phyloP scores from a whole-genome alignment of 1,140 invertebrate species.

The Drosophila trapezifrons region DNA sequence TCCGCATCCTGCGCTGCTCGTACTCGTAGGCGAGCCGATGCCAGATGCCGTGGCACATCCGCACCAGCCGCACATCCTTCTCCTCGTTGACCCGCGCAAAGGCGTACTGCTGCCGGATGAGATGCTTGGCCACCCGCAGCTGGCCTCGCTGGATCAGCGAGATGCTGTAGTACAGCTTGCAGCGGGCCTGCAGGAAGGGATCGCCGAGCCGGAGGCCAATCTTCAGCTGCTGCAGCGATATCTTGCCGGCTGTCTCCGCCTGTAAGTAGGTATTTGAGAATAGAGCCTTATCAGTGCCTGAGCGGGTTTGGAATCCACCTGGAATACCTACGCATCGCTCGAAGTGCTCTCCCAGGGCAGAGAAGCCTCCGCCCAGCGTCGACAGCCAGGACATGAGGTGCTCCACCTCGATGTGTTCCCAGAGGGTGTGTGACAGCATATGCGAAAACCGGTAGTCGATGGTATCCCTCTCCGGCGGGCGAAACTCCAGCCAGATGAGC shows the following conservation, averaged over 20 bases:
- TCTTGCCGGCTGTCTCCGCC: conserved; percentile 94
- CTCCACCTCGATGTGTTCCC: conserved; percentile 91
- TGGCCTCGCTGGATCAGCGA: conserved; percentile 93
- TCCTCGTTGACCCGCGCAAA: conserved; percentile 85
- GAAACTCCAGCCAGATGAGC: conserved; percentile 77
- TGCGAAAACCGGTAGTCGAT: conserved; percentile 88
- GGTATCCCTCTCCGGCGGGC: conserved; percentile 86
- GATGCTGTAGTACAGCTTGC: conserved; percentile 93
- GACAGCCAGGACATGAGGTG: conserved; percentile 96
- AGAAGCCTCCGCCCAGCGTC: conserved; percentile 97
- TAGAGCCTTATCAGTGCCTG: too few species aligned
- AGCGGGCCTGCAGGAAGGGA: conserved; percentile 90
- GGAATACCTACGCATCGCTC: conserved; percentile 88
- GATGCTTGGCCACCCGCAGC: conserved; percentile 87
- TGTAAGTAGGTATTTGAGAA: conserved; percentile 81
- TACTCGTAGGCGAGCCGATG: conserved; percentile 89
- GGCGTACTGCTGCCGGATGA: conserved; percentile 88
- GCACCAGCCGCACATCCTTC: conserved; percentile 87
- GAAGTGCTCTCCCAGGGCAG: conserved; percentile 94
- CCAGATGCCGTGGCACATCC: conserved; percentile 95
- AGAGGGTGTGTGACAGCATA: conserved; percentile 84
- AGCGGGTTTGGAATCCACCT: too few species aligned
- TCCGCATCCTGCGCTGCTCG: conserved; percentile 46
- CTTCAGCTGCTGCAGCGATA: conserved; percentile 92
- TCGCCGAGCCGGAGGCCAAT: conserved; percentile 92